phyloP scores from a whole-genome alignment of 2,888 invertebrate genomes.

The Elegia similella region DNA sequence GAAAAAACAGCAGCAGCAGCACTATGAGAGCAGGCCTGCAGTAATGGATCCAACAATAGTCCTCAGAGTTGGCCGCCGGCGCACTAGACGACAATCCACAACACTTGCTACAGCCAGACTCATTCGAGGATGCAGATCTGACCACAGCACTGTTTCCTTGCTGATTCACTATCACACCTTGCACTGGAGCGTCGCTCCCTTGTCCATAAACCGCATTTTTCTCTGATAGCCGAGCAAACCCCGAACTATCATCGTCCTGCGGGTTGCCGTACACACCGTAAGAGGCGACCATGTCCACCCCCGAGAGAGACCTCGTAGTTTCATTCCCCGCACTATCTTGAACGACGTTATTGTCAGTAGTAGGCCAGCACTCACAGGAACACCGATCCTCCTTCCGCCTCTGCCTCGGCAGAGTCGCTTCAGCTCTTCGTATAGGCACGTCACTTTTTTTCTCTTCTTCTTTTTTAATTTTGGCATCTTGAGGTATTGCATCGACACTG shows the following conservation, averaged over 20 bases:
- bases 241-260: slow-evolving; percentile 74
- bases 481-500: slow-evolving; percentile 60
- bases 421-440: slow-evolving; percentile 58
- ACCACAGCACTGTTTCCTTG: slow-evolving; percentile 77
- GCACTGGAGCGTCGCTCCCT: slow-evolving; percentile 69
- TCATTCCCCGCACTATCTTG: slow-evolving; percentile 63
- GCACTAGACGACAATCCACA: slow-evolving; percentile 57
- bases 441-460: slow-evolving; percentile 74
- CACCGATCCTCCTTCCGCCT: slow-evolving; percentile 75
- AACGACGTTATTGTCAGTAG: slow-evolving; percentile 64
- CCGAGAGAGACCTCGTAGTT: slow-evolving; percentile 70
- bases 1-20: slow-evolving; percentile 76
- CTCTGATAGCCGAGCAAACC: slow-evolving; percentile 69
- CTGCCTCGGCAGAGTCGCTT: slow-evolving; percentile 61
- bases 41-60: slow-evolving; percentile 79
- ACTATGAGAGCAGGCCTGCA: slow-evolving; percentile 79
- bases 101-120: slow-evolving; percentile 59
- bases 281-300: slow-evolving; percentile 78
- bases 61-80: slow-evolving; percentile 69
- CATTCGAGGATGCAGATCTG: slow-evolving; percentile 47
- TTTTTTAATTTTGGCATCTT: slow-evolving; percentile 76
- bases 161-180: slow-evolving; percentile 78
- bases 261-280: slow-evolving; percentile 78
- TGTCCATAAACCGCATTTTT: slow-evolving; percentile 67
- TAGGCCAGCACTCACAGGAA: slow-evolving; percentile 79